A percentile compares a stretch with the other conserved stretches of the same genome.
These are phyloP conservation scores for Hecatera dysodea DNA, from an alignment of 2,888 invertebrate species.

Conservation along the genomic window DNA sequence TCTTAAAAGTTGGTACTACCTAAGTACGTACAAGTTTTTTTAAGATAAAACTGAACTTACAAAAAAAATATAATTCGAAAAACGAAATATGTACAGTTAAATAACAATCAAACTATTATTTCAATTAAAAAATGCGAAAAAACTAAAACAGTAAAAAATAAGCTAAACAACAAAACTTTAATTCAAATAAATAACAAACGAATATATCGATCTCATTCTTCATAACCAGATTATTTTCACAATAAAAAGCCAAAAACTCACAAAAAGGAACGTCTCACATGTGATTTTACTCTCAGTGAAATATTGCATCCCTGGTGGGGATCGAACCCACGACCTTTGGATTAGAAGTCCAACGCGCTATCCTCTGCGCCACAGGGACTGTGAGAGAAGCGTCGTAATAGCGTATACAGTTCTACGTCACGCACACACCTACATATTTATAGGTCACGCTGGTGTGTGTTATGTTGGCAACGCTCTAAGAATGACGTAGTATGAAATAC, in stretches of 20 bases:
- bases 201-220: no score
- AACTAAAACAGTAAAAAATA: no score
- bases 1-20: no score
- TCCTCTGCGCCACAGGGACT: slow-evolving; percentile 96
- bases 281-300: slow-evolving; percentile 46
- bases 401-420: slow-evolving; percentile 52
- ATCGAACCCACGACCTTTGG: slow-evolving; percentile 97
- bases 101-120: no score
- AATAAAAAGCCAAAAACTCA: slow-evolving; percentile 1
- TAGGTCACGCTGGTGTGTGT: slow-evolving; percentile 20
- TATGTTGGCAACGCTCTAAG: slow-evolving; percentile 22
- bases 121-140: no score
- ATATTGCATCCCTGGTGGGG: slow-evolving; percentile 94
- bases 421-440: slow-evolving; percentile 58
- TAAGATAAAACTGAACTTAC: no score
- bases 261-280: slow-evolving; percentile 44
- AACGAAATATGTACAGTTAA: no score
- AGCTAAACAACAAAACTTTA: no score
- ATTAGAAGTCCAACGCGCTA: slow-evolving; percentile 97
- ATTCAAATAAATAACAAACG: no score
- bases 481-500: not conserved
- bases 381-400: slow-evolving; percentile 68
- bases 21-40: no score
- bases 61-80: no score
- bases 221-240: not conserved